Evolutionary conservation across 37 sponge, comb jelly and placozoan genomes (phyloP).

Genomic region (Halisarca cf. caerulea): DNA sequence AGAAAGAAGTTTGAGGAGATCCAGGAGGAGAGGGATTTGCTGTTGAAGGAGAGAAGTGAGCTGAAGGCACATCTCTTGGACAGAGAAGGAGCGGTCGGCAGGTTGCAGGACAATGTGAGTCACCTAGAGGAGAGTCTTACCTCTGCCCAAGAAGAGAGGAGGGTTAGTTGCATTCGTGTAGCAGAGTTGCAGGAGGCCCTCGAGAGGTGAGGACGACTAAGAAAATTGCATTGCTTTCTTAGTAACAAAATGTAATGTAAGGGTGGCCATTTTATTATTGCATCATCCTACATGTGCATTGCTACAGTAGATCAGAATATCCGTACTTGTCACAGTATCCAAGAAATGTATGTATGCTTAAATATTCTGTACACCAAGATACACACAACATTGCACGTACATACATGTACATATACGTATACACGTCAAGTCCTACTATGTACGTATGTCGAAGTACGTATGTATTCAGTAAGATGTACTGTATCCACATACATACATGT

Average conservation of each 20-base stretch:
- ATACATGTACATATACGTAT: too few species aligned
- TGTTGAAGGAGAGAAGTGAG: constrained; percentile 14
- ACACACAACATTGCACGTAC: too few species aligned
- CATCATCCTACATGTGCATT: too few species aligned
- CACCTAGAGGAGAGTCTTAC: constrained; percentile 32
- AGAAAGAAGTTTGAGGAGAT: constrained; percentile 36
- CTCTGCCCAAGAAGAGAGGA: constrained; percentile 25
- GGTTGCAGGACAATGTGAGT: not conserved
- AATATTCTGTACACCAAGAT: too few species aligned
- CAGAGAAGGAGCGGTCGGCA: constrained; percentile 15
- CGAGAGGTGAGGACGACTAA: not conserved
- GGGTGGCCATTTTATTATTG: too few species aligned
- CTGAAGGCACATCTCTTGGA: constrained; percentile 13
- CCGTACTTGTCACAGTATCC: not conserved
- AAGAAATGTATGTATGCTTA: too few species aligned
- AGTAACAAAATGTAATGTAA: too few species aligned
- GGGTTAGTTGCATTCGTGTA: not conserved
- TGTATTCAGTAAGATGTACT: too few species aligned
- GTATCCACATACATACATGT: too few species aligned
- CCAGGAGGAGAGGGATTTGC: constrained; percentile 31
- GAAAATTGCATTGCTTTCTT: too few species aligned
- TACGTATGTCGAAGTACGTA: too few species aligned
- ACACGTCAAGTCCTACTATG: too few species aligned
- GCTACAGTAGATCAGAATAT: not conserved
- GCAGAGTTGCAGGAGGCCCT: not conserved